These are phyloP conservation scores for Drosophila cognata DNA, from an alignment of 2,888 invertebrate species.

Conservation along the genomic window DNA sequence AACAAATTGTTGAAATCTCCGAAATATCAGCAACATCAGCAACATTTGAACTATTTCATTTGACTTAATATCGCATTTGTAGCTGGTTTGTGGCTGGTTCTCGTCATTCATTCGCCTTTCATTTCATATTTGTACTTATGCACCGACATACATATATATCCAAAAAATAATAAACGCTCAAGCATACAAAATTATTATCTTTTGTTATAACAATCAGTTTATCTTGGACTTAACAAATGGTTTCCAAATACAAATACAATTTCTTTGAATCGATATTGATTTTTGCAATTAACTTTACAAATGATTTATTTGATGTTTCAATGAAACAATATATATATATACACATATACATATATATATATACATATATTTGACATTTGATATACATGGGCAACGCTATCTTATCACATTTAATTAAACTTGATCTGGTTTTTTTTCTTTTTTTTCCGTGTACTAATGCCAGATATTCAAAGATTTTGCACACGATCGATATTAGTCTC, in stretches of 20 bases:
- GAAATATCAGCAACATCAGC: slow-evolving; percentile 7
- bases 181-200: background rate
- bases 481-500: slow-evolving; percentile 12
- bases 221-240: slow-evolving; percentile 1
- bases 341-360: background rate
- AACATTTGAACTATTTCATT: slow-evolving; percentile 56
- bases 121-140: slow-evolving; percentile 1
- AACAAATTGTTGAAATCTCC: background rate
- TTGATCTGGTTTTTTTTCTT: background rate
- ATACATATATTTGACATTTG: background rate
- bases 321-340: background rate
- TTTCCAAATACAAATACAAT: background rate
- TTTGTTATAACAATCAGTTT: background rate
- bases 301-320: background rate
- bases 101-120: slow-evolving; percentile 4
- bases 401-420: background rate
- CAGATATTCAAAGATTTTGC: slow-evolving; percentile 1
- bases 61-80: background rate
- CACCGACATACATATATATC: background rate
- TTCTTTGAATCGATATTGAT: background rate
- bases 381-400: background rate
- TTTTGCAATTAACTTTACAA: background rate
- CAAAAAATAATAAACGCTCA: background rate
- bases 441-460: background rate
- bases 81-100: slow-evolving; percentile 16